Conservation (phyloP, 2,797 vertebrate species). For the Dendrocincla fuliginosa region DNA sequence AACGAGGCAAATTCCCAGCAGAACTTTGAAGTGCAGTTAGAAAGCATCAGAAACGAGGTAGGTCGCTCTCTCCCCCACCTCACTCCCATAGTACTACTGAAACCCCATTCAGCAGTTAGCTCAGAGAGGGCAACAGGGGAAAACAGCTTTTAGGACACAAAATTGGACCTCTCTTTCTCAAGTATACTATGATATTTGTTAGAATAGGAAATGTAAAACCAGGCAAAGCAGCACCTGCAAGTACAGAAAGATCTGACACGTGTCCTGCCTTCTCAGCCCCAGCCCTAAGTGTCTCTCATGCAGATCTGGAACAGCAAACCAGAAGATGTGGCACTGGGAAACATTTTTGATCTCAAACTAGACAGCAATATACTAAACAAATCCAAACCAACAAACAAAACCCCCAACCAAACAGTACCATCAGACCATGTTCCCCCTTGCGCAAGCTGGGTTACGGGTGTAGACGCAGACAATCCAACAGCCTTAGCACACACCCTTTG, state of each 20-base stretch:
- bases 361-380: background rate
- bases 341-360: background rate
- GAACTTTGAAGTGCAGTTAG: background rate
- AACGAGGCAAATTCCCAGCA: background rate
- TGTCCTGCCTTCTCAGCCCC: background rate
- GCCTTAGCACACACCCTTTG: background rate
- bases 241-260: background rate
- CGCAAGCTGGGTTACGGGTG: background rate
- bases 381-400: background rate
- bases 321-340: background rate
- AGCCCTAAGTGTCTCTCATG: fast-evolving
- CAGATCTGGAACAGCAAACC: background rate
- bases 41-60: background rate
- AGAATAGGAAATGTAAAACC: background rate
- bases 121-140: background rate
- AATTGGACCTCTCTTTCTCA: background rate
- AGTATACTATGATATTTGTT: background rate
- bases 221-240: background rate
- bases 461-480: background rate
- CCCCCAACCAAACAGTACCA: background rate
- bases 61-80: background rate
- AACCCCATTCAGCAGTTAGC: background rate
- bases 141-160: background rate
- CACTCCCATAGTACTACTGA: background rate
- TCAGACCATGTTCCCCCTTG: fast-evolving